Conservation (phyloP, 2,888 invertebrate species). For the Andrena bicolor region DNA sequence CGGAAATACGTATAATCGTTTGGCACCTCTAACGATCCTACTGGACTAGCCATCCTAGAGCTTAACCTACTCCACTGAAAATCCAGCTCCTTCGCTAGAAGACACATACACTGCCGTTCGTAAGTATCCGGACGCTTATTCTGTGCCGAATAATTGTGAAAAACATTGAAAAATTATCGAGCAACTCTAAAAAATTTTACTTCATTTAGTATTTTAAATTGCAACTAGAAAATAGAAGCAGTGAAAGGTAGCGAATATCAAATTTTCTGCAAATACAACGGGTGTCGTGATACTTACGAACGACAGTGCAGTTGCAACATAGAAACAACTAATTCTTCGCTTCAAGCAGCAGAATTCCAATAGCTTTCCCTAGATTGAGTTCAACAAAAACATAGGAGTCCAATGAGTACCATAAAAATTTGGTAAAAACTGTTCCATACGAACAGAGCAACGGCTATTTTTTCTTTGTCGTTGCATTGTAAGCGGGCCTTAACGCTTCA, state of each 20-base stretch:
- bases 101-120: neutral
- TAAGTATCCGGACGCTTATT: too few relatives aligned
- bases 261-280: too few relatives aligned
- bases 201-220: too few relatives aligned
- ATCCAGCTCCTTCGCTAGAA: neutral
- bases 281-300: too few relatives aligned
- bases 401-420: neutral
- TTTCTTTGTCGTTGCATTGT: neutral
- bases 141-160: too few relatives aligned
- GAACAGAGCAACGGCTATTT: neutral
- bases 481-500: slow-evolving; percentile 39
- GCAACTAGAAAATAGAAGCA: too few relatives aligned
- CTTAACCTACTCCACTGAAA: slow-evolving; percentile 32
- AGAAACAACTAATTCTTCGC: too few relatives aligned
- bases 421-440: neutral
- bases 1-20: slow-evolving; percentile 52
- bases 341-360: neutral
- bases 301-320: too few relatives aligned
- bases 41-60: slow-evolving; percentile 35
- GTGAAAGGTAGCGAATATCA: too few relatives aligned
- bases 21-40: slow-evolving; percentile 56
- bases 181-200: too few relatives aligned
- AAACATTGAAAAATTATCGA: too few relatives aligned
- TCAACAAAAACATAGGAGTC: neutral
- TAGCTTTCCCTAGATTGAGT: neutral